Conservation (phyloP, 2,888 invertebrate genomes). For the Tenodera sinensis region DNA sequence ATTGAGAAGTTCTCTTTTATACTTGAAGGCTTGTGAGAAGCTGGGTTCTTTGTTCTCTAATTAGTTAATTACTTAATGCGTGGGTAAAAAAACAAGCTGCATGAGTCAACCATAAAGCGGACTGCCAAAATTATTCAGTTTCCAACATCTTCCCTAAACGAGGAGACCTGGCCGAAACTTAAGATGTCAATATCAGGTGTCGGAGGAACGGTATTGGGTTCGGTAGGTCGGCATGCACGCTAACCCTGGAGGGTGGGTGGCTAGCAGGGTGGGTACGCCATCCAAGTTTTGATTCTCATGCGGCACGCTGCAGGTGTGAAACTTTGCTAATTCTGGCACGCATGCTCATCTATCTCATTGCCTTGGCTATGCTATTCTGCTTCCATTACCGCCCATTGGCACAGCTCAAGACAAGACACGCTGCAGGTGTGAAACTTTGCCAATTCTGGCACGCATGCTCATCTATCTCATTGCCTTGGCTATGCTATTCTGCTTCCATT, state of each 20-base stretch:
- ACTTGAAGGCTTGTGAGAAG: no score
- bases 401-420: no score
- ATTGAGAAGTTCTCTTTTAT: no score
- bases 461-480: no score
- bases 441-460: no score
- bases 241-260: not conserved
- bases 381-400: no score
- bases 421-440: no score
- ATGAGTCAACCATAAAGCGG: not conserved
- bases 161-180: slow-evolving; percentile 8
- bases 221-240: not conserved
- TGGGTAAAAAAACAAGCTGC: not conserved
- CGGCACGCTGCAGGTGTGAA: not conserved
- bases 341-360: not conserved
- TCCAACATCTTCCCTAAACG: not conserved
- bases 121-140: not conserved
- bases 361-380: not conserved
- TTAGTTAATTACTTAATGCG: no score
- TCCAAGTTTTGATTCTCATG: not conserved
- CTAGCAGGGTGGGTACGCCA: not conserved
- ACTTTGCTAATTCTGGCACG: not conserved
- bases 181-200: slow-evolving; percentile 13
- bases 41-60: no score
- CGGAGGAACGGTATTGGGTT: not conserved
- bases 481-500: no score